These are phyloP conservation scores for Pimephales promelas DNA, from an alignment of 2,113 vertebrate genomes.

Conservation along the genomic window DNA sequence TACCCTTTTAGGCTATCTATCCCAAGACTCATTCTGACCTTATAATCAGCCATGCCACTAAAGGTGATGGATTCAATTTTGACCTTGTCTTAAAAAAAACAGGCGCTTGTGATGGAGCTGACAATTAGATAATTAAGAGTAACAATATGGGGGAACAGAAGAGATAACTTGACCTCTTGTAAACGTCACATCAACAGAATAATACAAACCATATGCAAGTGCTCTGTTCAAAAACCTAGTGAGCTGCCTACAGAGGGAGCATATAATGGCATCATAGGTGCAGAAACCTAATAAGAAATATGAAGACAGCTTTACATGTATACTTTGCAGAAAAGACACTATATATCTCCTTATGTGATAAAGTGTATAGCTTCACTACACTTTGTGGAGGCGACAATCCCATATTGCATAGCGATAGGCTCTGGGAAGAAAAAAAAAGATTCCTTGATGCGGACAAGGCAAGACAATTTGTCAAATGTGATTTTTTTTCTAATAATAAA, in stretches of 20 bases:
- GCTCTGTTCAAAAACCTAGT: background rate
- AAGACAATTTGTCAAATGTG: background rate
- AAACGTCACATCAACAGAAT: background rate
- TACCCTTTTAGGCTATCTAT: conserved; percentile 1
- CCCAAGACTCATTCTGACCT: conserved; percentile 40
- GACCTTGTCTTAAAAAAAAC: conserved; percentile 10
- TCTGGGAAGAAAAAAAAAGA: background rate
- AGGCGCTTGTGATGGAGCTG: background rate
- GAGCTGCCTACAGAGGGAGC: background rate
- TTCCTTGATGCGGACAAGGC: background rate
- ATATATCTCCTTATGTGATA: background rate
- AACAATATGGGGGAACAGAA: conserved; percentile 17
- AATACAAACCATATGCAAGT: background rate
- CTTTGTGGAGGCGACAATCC: background rate
- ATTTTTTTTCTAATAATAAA: background rate
- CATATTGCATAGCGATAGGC: background rate
- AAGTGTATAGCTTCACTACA: background rate
- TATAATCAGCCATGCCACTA: conserved; percentile 20
- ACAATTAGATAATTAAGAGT: background rate
- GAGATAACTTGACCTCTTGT: background rate
- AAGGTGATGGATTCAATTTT: conserved; percentile 19
- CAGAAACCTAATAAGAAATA: background rate
- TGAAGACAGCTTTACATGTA: background rate
- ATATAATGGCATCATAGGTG: background rate
- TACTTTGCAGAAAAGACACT: background rate